Conservation (phyloP, 37 sponge, comb jelly and placozoan genomes). For the Cladorhizidae sp. region DNA sequence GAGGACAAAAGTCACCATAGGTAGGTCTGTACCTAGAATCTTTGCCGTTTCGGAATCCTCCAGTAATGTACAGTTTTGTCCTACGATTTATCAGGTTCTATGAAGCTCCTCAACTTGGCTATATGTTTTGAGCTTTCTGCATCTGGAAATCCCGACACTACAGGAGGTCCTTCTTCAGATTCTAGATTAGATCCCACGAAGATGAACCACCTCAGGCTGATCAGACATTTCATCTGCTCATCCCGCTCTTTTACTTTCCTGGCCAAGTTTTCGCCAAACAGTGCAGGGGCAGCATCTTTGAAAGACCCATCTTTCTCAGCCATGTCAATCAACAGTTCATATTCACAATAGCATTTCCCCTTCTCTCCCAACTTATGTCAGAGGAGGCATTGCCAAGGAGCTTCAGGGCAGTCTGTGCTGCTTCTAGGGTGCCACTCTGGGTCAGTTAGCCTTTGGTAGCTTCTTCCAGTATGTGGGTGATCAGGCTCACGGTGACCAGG, state of each 20-base stretch:
- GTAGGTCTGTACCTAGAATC: conserved; percentile 7
- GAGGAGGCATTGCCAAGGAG: too few relatives aligned
- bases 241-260: conserved; percentile 13
- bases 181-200: not conserved
- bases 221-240: conserved; percentile 10
- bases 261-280: conserved; percentile 33
- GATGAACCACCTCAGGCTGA: not conserved
- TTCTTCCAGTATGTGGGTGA: conserved; percentile 34
- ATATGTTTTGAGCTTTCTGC: too few relatives aligned
- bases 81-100: not conserved
- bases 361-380: not conserved
- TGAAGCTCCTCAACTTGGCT: conserved; percentile 14
- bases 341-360: not conserved
- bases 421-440: too few relatives aligned
- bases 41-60: too few relatives aligned
- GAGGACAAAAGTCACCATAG: not conserved
- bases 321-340: not conserved
- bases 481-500: conserved; percentile 31
- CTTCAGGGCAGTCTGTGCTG: too few relatives aligned
- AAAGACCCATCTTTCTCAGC: not conserved
- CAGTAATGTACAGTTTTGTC: too few relatives aligned
- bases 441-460: conserved; percentile 14
- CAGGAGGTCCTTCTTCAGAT: not conserved
- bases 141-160: too few relatives aligned
- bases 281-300: too few relatives aligned